These are phyloP conservation scores for Coilia nasus DNA, from an alignment of 2,797 vertebrate genomes.

Conservation along the genomic window DNA sequence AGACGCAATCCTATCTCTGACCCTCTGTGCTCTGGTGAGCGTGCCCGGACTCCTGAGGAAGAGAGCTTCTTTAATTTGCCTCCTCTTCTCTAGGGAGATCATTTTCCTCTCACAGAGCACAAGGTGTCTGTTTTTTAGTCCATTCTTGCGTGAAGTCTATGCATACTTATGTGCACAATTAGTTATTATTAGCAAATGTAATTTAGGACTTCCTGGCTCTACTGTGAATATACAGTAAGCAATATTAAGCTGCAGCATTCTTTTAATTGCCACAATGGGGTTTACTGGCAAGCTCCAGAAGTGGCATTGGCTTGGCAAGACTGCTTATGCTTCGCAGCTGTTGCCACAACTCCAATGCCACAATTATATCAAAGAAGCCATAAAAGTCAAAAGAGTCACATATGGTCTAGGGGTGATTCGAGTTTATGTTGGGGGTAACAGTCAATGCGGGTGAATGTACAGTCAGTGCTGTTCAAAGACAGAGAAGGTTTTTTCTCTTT, in stretches of 20 bases:
- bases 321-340: neutral
- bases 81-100: neutral
- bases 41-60: neutral
- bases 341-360: neutral
- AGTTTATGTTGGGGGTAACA: neutral
- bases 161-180: neutral
- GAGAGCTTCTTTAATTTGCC: neutral
- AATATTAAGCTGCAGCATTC: neutral
- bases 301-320: neutral
- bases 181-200: conserved; percentile 5
- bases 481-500: neutral
- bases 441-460: neutral
- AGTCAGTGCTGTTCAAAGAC: neutral
- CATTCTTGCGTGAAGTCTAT: neutral
- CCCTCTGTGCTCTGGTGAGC: neutral
- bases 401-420: neutral
- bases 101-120: neutral
- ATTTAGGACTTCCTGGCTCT: neutral
- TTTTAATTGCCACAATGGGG: neutral
- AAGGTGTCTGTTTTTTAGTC: neutral
- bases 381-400: neutral
- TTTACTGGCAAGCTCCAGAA: neutral
- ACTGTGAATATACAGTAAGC: neutral
- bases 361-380: neutral
- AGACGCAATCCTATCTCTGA: conserved; percentile 23